Percentiles rank a stretch among this genome's conserved stretches.
Evolutionary conservation across 2,113 vertebrate species (phyloP).

Genomic region (Arenaria interpres): DNA sequence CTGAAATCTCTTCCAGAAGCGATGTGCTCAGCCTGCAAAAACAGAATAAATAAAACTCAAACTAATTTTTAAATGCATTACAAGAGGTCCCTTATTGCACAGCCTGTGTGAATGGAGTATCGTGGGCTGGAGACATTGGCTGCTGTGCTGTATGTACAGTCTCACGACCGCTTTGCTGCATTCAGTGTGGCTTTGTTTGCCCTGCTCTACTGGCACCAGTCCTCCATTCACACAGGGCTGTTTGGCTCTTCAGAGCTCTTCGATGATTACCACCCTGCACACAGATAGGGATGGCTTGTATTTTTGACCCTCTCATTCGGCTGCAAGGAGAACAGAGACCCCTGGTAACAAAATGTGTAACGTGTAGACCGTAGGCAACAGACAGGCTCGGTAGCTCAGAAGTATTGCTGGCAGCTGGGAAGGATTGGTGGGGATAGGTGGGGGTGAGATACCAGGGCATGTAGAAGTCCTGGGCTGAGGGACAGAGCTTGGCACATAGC

Average conservation of each 20-base stretch:
- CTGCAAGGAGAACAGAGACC: neutral
- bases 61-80: neutral
- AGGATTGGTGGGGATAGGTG: neutral
- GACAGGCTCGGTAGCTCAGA: neutral
- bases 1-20: neutral
- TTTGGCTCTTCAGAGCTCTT: neutral
- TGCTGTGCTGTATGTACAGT: neutral
- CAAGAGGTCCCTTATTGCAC: constrained; percentile 62
- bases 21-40: neutral
- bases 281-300: neutral
- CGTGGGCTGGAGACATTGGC: constrained; percentile 66
- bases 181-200: neutral
- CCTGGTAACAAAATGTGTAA: neutral
- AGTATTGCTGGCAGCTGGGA: neutral
- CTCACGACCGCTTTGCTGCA: neutral
- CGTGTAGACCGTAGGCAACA: neutral
- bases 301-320: neutral
- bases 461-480: neutral
- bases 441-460: neutral
- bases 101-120: constrained; percentile 66
- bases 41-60: neutral
- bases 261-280: no score
- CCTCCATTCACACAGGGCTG: neutral
- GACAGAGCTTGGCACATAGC: neutral
- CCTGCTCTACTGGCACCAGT: neutral